A percentile compares a stretch with the other conserved stretches of the same genome.
Conservation (phyloP, 92 coral and sea anemone genomes). For the Parazoanthus darwini region DNA sequence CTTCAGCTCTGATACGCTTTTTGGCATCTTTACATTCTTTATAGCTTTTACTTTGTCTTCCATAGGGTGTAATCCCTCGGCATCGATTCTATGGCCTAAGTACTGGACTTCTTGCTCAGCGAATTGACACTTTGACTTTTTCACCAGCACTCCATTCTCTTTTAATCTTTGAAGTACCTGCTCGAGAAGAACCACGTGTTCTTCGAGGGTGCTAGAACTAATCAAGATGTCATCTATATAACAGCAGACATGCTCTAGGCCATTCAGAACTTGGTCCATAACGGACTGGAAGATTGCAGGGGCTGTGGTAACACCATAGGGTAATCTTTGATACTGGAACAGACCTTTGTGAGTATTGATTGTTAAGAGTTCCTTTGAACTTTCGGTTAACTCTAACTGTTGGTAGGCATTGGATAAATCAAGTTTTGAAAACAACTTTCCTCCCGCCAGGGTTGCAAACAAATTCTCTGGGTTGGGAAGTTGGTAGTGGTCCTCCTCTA, state of each 20-base stretch:
- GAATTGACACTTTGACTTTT: slow-evolving; percentile 38
- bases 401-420: too few relatives aligned
- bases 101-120: slow-evolving; percentile 31
- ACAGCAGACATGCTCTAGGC: slow-evolving; percentile 41
- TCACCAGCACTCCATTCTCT: slow-evolving; percentile 32
- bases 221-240: slow-evolving; percentile 46
- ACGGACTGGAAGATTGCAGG: slow-evolving; percentile 47
- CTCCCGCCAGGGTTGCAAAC: slow-evolving; percentile 49
- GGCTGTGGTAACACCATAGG: slow-evolving; percentile 41
- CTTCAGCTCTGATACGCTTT: slow-evolving; percentile 29
- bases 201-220: slow-evolving; percentile 11
- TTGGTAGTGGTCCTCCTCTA: slow-evolving; percentile 50
- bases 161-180: slow-evolving; percentile 35
- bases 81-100: slow-evolving; percentile 36
- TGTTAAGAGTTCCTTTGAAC: slow-evolving; percentile 35
- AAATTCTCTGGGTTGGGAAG: slow-evolving; percentile 50
- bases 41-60: slow-evolving; percentile 34
- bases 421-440: slow-evolving; percentile 38
- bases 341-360: slow-evolving; percentile 52
- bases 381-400: slow-evolving; percentile 43
- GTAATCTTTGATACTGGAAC: slow-evolving; percentile 28
- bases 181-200: slow-evolving; percentile 24
- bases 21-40: slow-evolving; percentile 15
- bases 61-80: slow-evolving; percentile 37
- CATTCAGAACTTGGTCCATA: slow-evolving; percentile 41